Evolutionary conservation across 2,888 invertebrate species (phyloP).

Genomic region (Lochmaea crataegi): DNA sequence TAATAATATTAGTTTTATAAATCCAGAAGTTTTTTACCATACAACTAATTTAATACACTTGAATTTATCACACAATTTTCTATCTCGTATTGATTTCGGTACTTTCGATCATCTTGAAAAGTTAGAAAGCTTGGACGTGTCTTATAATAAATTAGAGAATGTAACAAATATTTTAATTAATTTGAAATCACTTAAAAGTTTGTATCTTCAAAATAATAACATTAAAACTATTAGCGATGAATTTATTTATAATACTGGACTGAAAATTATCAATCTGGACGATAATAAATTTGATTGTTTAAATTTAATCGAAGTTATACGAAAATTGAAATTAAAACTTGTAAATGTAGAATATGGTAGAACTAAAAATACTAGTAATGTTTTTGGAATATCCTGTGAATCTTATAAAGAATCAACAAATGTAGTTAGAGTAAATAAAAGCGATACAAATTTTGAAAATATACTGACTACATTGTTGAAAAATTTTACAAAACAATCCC

Average conservation of each 20-base stretch:
- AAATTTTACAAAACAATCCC: background rate
- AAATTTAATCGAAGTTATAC: slow-evolving; percentile 9
- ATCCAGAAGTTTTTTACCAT: slow-evolving; percentile 22
- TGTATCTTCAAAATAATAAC: slow-evolving; percentile 32
- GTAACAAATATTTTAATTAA: slow-evolving; percentile 21
- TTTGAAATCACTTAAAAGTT: slow-evolving; percentile 14
- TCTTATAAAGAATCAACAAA: background rate
- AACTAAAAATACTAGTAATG: slow-evolving; percentile 10
- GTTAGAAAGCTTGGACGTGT: slow-evolving; percentile 27
- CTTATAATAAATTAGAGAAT: slow-evolving; percentile 27
- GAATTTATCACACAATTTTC: slow-evolving; percentile 34
- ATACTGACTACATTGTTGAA: background rate
- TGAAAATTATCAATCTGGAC: slow-evolving; percentile 10
- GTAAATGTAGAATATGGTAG: background rate
- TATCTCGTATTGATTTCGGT: slow-evolving; percentile 28
- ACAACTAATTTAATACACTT: slow-evolving; percentile 18
- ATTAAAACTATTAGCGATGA: background rate
- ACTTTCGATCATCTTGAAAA: slow-evolving; percentile 28
- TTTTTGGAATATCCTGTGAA: slow-evolving; percentile 12
- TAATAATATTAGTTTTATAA: slow-evolving; percentile 21
- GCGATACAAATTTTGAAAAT: background rate
- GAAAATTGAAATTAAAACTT: background rate
- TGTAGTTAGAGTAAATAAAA: background rate
- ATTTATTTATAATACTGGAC: background rate
- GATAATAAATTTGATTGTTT: slow-evolving; percentile 17